Conservation (phyloP, 2,888 invertebrate genomes). For the Pimpla rufipes region DNA sequence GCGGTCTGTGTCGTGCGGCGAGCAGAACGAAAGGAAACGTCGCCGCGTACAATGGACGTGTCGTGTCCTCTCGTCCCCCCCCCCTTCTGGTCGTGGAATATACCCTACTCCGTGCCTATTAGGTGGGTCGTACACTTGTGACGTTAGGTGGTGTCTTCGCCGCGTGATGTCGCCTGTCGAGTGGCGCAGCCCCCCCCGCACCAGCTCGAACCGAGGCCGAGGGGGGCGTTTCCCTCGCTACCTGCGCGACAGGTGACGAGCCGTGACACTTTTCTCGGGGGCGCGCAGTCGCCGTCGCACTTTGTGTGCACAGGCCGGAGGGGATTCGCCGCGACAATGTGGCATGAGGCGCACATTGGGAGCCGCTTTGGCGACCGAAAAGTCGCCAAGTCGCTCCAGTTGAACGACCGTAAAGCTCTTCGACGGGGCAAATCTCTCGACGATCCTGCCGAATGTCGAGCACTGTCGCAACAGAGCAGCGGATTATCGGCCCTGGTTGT, state of each 20-base stretch:
- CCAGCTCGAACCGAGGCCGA: constrained; percentile 26
- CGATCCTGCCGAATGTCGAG: constrained; percentile 51
- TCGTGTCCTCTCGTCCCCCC: constrained; percentile 41
- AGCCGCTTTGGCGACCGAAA: constrained; percentile 45
- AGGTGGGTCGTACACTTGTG: constrained; percentile 67
- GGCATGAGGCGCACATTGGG: constrained; percentile 10
- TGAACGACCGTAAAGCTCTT: constrained; percentile 47
- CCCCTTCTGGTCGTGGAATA: constrained; percentile 15
- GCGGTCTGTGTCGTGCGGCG: constrained; percentile 57
- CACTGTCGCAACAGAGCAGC: constrained; percentile 57
- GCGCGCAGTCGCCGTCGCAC: constrained; percentile 31
- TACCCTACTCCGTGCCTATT: constrained; percentile 61
- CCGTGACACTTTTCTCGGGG: constrained; percentile 69
- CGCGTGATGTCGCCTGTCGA: constrained; percentile 43
- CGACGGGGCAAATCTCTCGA: constrained; percentile 31
- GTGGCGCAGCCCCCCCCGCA: constrained; percentile 1
- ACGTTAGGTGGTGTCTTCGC: constrained; percentile 28
- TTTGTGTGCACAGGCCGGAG: neutral
- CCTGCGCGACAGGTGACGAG: constrained; percentile 73
- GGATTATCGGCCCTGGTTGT: constrained; percentile 55
- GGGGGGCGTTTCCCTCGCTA: constrained; percentile 60
- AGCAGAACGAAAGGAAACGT: constrained; percentile 68
- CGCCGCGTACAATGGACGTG: constrained; percentile 64
- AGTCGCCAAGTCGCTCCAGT: constrained; percentile 67
- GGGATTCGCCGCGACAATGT: constrained; percentile 44